These are phyloP conservation scores for Smutsia gigantea DNA, from an alignment of 2,797 vertebrate species.

Conservation along the genomic window DNA sequence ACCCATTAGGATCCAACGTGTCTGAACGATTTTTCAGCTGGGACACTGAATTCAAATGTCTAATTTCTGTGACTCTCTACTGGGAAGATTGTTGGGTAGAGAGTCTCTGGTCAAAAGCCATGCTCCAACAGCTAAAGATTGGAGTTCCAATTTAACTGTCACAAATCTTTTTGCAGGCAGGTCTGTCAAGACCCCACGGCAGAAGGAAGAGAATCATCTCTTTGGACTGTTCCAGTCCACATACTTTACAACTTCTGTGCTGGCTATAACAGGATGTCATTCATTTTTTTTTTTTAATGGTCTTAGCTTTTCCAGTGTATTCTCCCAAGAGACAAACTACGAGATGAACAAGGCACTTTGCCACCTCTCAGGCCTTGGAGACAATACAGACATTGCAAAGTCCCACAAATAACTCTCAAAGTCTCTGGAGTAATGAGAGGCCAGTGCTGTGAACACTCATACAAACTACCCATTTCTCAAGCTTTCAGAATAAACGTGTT, in stretches of 20 bases:
- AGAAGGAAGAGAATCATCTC: neutral
- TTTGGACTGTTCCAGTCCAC: neutral
- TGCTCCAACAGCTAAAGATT: neutral
- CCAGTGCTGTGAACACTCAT: neutral
- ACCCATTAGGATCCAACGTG: neutral
- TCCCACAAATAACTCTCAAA: constrained; percentile 35
- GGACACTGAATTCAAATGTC: neutral
- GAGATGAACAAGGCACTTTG: constrained; percentile 17
- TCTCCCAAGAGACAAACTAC: constrained; percentile 34
- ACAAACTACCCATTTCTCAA: constrained; percentile 54
- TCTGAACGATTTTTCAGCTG: constrained; percentile 9
- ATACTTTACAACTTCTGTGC: neutral
- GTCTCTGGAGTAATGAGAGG: constrained; percentile 32
- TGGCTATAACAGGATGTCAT: neutral
- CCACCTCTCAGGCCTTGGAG: constrained; percentile 33
- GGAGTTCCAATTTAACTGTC: neutral
- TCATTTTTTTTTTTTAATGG: neutral
- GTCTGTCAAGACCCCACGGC: neutral
- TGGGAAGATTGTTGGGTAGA: neutral
- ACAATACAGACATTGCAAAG: constrained; percentile 25
- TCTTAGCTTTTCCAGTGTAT: constrained; percentile 28
- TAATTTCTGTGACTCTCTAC: neutral
- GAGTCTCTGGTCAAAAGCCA: neutral
- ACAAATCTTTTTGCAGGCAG: neutral
- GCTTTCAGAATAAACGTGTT: constrained; percentile 64